Evolutionary conservation across 2,113 vertebrate species (phyloP), one percentile per base, ranked within the genome.

Genomic region (Rhombomys opimus): DNA sequence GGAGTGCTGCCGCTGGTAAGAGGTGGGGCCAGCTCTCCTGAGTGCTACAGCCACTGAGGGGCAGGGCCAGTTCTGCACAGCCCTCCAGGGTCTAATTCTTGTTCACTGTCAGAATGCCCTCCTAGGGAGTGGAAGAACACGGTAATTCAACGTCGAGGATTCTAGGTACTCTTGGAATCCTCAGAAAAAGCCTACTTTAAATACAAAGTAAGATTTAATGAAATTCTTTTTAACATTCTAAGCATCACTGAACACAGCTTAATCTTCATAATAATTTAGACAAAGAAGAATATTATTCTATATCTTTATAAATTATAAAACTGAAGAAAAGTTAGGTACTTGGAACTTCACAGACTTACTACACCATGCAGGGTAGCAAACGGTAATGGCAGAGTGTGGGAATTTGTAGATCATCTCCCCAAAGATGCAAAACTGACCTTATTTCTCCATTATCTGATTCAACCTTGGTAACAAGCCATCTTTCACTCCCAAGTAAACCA

Each of bases 281-380:
- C 22, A 46, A 89, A 70, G 65, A 92, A 78, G 76, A 59, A 63
- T 67, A 96, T 76, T 67, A 96, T 76, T n/a, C 30, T n/a, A 70
- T 32, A 75, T 80, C 86, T 89, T 93, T 89, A 81, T 17, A 86
- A 91, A 81, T 75, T 77, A 92, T 17, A 68, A 93, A 93, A 80
- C n/a, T 88, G 41, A 57, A 2, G 15, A 41, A n/a, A 81, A 54
- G 50, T 54, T 78, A 78, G 20, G 57, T 59, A 72, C 41, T 23
- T 87, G 41, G 30, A 88, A 93, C 73, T 76, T 87, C 86, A 75
- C 20, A 87, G 41, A 50, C 7, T 90, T 54, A 78, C 52, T 78
- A 88, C 7, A 72, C 30, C 67, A 12, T 8, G 25, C 52, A 90
- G 38, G 18, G 57, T 18, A 1, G 22, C 30, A 87, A 46, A 46